Conservation (phyloP, 2,888 invertebrate species). For the Dryomyza anilis region DNA sequence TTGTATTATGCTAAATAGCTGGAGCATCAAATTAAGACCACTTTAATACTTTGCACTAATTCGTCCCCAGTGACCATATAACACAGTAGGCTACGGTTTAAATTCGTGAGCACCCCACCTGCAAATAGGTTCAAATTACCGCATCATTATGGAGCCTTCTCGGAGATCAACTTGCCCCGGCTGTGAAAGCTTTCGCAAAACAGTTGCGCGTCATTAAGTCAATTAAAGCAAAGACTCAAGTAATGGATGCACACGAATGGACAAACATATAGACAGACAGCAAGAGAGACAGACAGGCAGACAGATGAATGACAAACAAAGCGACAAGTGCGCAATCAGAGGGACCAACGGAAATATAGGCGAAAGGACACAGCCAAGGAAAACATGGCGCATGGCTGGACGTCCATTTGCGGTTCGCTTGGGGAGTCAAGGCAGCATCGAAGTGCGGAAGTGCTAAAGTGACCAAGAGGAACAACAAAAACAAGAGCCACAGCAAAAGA, state of each 20-base stretch:
- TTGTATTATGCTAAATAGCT: too few species aligned
- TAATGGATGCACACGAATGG: neutral
- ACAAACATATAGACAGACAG: neutral
- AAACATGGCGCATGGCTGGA: neutral
- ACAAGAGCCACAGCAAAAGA: neutral
- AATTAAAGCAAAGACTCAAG: constrained; percentile 40
- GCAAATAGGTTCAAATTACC: neutral
- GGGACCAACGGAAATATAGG: neutral
- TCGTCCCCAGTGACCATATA: too few species aligned
- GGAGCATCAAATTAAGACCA: too few species aligned
- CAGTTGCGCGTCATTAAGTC: constrained; percentile 50
- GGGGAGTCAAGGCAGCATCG: neutral
- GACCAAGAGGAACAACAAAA: constrained; percentile 3
- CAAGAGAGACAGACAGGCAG: neutral
- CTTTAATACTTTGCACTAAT: too few species aligned
- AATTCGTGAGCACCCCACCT: too few species aligned
- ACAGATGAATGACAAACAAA: neutral
- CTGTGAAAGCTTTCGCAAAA: constrained; percentile 28
- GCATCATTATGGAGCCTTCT: constrained; percentile 8
- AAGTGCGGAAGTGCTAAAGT: neutral
- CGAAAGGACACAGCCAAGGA: neutral
- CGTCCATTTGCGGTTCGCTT: neutral
- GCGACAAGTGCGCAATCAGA: neutral
- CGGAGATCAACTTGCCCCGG: neutral
- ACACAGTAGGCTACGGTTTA: too few species aligned